Evolutionary conservation across 37 sponge, comb jelly and placozoan species (phyloP).

Genomic region (Haliclona indistincta): DNA sequence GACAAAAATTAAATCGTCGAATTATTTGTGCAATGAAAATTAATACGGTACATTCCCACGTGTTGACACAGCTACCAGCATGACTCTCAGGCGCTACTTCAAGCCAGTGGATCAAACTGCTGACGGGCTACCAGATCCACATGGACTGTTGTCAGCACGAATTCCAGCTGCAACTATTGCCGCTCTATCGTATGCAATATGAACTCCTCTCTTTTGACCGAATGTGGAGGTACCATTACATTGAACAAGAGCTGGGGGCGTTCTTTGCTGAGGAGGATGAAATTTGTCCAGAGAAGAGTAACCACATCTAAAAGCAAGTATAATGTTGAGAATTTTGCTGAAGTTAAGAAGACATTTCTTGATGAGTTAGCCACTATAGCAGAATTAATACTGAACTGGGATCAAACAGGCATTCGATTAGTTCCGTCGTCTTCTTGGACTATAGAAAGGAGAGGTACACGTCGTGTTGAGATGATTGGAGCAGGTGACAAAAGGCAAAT

Average conservation of each 20-base stretch:
- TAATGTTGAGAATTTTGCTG: constrained; percentile 16
- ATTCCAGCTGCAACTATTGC: too few relatives aligned
- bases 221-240: not conserved
- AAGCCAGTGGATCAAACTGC: too few relatives aligned
- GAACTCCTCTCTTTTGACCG: too few relatives aligned
- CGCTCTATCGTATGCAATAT: too few relatives aligned
- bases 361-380: constrained; percentile 28
- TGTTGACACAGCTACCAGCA: too few relatives aligned
- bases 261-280: constrained; percentile 8
- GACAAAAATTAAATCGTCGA: too few relatives aligned
- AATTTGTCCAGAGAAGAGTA: not conserved
- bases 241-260: not conserved
- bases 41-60: too few relatives aligned
- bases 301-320: constrained; percentile 19
- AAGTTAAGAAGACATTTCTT: constrained; percentile 30
- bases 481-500: constrained; percentile 41
- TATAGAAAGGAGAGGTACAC: constrained; percentile 33
- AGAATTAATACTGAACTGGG: constrained; percentile 59
- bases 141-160: too few relatives aligned
- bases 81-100: too few relatives aligned
- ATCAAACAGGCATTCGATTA: constrained; percentile 61
- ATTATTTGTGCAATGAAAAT: too few relatives aligned
- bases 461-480: constrained; percentile 51
- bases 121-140: too few relatives aligned
- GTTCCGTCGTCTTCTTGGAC: constrained; percentile 62